A percentile compares a stretch with the other conserved stretches of the same genome.
Conservation (phyloP, 1,140 invertebrate genomes). For the Meloidogyne hapla region DNA sequence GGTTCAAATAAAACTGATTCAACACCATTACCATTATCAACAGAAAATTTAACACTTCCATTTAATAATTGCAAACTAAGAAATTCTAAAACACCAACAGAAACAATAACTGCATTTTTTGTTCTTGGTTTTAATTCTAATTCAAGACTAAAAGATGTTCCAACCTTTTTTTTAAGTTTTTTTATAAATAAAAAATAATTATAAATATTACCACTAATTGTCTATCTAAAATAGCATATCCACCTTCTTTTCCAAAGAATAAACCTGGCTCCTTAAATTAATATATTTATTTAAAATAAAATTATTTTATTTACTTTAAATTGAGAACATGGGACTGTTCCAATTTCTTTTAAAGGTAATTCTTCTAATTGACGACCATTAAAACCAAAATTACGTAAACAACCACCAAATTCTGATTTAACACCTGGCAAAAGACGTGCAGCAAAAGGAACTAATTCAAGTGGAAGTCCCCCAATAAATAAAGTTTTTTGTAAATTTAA, state of each 20-base stretch:
- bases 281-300: neutral
- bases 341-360: constrained; percentile 66
- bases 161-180: constrained; percentile 22
- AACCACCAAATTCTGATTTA: constrained; percentile 78
- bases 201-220: constrained; percentile 67
- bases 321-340: constrained; percentile 77
- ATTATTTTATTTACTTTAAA: constrained; percentile 60
- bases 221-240: constrained; percentile 69
- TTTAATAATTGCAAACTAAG: constrained; percentile 83
- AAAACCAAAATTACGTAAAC: constrained; percentile 76
- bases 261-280: constrained; percentile 79
- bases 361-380: constrained; percentile 72
- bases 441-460: constrained; percentile 37
- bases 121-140: constrained; percentile 85
- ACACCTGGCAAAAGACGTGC: constrained; percentile 63
- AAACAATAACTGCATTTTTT: constrained; percentile 75
- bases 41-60: constrained; percentile 74
- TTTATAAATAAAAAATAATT: neutral
- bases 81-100: constrained; percentile 78
- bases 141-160: constrained; percentile 73
- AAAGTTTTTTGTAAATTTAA: constrained; percentile 40
- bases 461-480: constrained; percentile 47
- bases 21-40: constrained; percentile 80
- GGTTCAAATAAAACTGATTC: constrained; percentile 76
- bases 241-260: constrained; percentile 78